phyloP scores from a whole-genome alignment of 1,140 invertebrate species.

The Ceratosolen fusciceps region DNA sequence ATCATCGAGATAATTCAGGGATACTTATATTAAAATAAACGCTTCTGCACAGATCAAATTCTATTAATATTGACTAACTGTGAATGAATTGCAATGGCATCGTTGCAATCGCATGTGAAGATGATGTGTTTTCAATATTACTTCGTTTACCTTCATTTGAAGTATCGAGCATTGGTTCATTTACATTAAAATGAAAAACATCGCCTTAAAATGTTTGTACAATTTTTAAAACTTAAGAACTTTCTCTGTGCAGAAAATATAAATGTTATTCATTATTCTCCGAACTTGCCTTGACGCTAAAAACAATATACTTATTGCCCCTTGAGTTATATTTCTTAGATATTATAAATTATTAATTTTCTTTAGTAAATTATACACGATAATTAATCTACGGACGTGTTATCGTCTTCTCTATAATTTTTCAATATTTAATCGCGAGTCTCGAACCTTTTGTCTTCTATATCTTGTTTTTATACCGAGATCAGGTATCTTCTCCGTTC shows the following conservation, averaged over 20 bases:
- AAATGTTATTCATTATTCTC: constrained; percentile 18
- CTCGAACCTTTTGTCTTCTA: neutral
- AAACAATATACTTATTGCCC: constrained; percentile 49
- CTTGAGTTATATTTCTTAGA: constrained; percentile 45
- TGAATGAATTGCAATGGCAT: constrained; percentile 17
- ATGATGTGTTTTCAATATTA: constrained; percentile 42
- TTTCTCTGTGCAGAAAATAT: constrained; percentile 36
- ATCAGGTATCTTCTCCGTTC: neutral
- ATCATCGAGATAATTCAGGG: constrained; percentile 24
- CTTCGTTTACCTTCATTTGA: constrained; percentile 26
- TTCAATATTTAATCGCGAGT: constrained; percentile 2
- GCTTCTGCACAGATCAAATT: constrained; percentile 38
- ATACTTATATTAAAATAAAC: constrained; percentile 43
- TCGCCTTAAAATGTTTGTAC: constrained; percentile 23
- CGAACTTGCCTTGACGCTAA: constrained; percentile 21
- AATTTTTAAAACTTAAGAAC: constrained; percentile 21
- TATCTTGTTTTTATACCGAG: neutral
- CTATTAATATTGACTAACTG: constrained; percentile 47
- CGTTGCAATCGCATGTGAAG: constrained; percentile 22
- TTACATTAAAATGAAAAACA: constrained; percentile 8
- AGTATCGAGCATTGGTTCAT: constrained; percentile 7
- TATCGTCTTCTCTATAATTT: neutral
- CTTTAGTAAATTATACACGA: constrained; percentile 1
- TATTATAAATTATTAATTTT: constrained; percentile 20
- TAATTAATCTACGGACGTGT: constrained; percentile 24